Base-by-base conservation (phyloP, 1,140 invertebrate genomes). In the Aphelinus atriplicis region DNA sequence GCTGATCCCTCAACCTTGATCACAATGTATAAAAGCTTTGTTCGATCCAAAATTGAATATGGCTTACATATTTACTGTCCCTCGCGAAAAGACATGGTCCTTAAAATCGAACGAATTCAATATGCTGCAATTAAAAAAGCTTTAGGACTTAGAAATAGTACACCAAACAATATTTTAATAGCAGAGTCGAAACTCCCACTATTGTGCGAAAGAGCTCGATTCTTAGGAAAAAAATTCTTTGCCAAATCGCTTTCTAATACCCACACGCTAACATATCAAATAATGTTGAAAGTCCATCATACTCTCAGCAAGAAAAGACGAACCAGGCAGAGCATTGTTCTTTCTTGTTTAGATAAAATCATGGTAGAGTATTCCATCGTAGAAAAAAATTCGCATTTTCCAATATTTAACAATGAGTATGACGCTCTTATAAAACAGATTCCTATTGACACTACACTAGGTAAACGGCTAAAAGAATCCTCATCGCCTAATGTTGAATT, bases 41-140 rank as follows among this genome's bases (percentile, higher is more conserved):
- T 58, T 10, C 53, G 67, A 1, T 51, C 67, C 3, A 58, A 57
- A 45, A 58, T 69, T 3, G 67, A 69, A 47, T 60, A 69, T 26
- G 56, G 56, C 2, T 9, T 42, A n/a, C 55, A 2, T 46, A n/a
- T 58, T 3, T 69, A 58, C 47, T 69, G 1, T 47, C 55, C 56
- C 1, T 47, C 4, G 3, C 2, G 47, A 9, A 10, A 58, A 58
- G 46, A 43, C 7, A 0, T 47, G 26, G 5, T 45, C n/a, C n/a
- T 53, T 2, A 69, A 69, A 47, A 2, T 69, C 10, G 67, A 69
- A 57, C 56, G 45, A 69, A 69, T 69, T 2, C 67, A 69, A 58
- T 58, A 60, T 58, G 53, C 45, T 47, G 56, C 67, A n/a, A 57
- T 68, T 5, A 42, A 53, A 43, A n/a, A 7, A 50, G 66, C 66